Percentiles rank a stretch among this genome's conserved stretches.
These are phyloP conservation scores for Drosophila suzukii DNA, from an alignment of 1,140 invertebrate genomes.

Conservation along the genomic window DNA sequence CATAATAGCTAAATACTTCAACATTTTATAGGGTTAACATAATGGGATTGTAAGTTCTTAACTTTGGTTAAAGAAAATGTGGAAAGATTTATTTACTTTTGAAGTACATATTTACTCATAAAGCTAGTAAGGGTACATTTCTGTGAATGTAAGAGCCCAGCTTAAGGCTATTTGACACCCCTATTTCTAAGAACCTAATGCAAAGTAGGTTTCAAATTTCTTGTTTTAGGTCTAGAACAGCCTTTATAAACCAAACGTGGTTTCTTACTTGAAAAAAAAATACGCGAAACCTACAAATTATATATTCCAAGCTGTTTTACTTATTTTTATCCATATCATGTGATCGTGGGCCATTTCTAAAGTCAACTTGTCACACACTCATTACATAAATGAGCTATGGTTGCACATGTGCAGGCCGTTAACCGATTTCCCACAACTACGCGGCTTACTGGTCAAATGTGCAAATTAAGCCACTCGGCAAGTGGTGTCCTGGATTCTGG, in stretches of 20 bases:
- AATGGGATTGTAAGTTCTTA: too few species aligned
- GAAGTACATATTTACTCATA: too few species aligned
- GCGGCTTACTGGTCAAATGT: conserved; percentile 11
- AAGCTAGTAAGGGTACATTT: too few species aligned
- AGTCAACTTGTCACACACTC: conserved; percentile 1
- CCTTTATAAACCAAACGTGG: too few species aligned
- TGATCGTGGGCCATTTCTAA: neutral
- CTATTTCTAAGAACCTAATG: neutral
- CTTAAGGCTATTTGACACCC: neutral
- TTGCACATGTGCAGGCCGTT: conserved; percentile 36
- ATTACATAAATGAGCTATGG: conserved; percentile 36
- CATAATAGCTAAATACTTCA: too few species aligned
- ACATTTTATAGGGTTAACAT: too few species aligned
- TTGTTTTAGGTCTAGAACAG: neutral
- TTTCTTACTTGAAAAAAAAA: too few species aligned
- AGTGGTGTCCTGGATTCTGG: conserved; percentile 29
- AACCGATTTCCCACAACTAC: conserved; percentile 36
- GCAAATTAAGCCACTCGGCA: conserved; percentile 17
- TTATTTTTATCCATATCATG: neutral
- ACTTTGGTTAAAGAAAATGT: too few species aligned
- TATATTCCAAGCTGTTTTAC: neutral
- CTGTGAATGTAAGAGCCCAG: too few species aligned
- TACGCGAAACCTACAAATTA: too few species aligned
- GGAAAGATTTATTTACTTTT: too few species aligned
- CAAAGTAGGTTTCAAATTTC: neutral